These are phyloP conservation scores for Phyllostomus discolor DNA, from an alignment of 2,113 vertebrate genomes.

Conservation along the genomic window DNA sequence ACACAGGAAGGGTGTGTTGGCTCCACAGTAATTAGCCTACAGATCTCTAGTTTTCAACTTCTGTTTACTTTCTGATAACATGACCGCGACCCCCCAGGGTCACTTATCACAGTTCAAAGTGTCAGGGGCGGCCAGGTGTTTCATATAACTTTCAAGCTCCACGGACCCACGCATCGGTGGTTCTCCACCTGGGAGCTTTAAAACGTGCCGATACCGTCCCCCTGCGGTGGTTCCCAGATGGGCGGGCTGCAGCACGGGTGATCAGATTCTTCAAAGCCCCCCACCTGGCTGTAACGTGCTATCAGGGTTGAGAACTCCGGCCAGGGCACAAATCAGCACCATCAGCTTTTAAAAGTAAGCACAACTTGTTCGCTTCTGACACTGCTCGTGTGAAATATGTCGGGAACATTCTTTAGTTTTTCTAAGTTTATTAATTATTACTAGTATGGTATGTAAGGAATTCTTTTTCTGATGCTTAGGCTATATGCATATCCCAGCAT, in stretches of 20 bases:
- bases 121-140: conserved; percentile 44
- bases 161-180: not conserved
- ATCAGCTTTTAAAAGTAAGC: not conserved
- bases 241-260: not conserved
- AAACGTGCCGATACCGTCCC: not conserved
- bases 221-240: not conserved
- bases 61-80: conserved; percentile 61
- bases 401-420: not conserved
- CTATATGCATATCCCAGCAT: not conserved
- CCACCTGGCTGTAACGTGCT: too few relatives aligned
- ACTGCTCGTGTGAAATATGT: not conserved
- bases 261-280: not conserved
- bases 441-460: not conserved
- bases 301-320: not conserved
- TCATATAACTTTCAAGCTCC: conserved; percentile 20
- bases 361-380: not conserved
- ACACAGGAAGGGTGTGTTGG: conserved; percentile 13
- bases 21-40: not conserved
- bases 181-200: not conserved
- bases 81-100: not conserved
- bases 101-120: conserved; percentile 20
- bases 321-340: not conserved
- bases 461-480: not conserved
- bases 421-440: not conserved
- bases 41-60: conserved; percentile 28